Base-by-base conservation (phyloP, 2,797 vertebrate species). In the Poeciliopsis paucimaculata region DNA sequence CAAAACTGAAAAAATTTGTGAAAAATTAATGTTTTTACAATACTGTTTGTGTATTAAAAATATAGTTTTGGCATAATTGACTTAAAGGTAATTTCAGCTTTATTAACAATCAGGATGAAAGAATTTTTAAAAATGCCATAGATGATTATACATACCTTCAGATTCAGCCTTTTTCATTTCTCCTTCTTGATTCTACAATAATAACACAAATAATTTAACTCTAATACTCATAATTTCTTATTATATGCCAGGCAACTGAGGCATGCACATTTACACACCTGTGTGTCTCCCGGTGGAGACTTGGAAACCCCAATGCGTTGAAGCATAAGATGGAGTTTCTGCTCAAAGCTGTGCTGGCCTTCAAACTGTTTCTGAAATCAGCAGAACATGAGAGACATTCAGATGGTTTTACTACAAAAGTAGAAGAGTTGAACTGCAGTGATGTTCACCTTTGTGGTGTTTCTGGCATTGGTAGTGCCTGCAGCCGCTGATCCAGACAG, bases 301-400 rank as follows among this genome's bases (percentile, higher is more conserved):
- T 96, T 98, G 88, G 97, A 96, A 81, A 99, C 96, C 0, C 98
- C 97, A 0, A 99, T 98, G 79, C 98, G 96, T 79, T 99, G 98
- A 77, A 99, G 95, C 98, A 99, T 98, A 80, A 98, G 95, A 87
- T 99, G 98, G 85, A 99, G 92, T 0, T 97, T 96, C 91, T 99
- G 98, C 89, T 99, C 98, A 3, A 99, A 98, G 86, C 97, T 97
- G 53, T 96, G 94, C 23, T 97, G 96, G 90, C 98, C 91, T 76
- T 99, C 98, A 2, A 94, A 94, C 78, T 95, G 96, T 94, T 97
- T 97, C 98, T 99, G 95, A 39, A 89, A 95, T 82, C 53, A 86
- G 28, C 31, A 77, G 79, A 10, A 84, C 12, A 85, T 23, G 81
- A 11, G 15, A 12, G 71, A 64, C 53, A 55, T 6, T 74, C 6